Evolutionary conservation across 2,888 invertebrate species (phyloP).

Genomic region (Loripinus fragilis): DNA sequence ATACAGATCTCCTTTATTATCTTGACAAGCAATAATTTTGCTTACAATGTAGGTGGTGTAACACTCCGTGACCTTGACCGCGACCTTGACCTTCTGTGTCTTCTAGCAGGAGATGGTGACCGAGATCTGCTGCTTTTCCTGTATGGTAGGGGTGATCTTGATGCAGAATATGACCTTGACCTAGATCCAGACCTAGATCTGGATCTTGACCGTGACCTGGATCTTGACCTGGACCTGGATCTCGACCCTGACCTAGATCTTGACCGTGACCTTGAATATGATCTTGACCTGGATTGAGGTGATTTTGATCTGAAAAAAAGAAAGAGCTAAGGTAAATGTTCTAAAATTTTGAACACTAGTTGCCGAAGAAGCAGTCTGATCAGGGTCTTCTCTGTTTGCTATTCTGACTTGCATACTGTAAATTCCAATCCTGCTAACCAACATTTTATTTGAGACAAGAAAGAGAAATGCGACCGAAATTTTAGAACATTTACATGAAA

Average conservation of each 20-base stretch:
- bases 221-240: constrained; percentile 78
- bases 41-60: constrained; percentile 89
- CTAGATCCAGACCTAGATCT: constrained; percentile 79
- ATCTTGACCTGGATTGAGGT: constrained; percentile 70
- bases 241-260: constrained; percentile 84
- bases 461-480: too few species aligned
- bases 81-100: constrained; percentile 56
- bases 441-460: too few species aligned
- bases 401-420: too few species aligned
- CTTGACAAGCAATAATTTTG: too few species aligned
- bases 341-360: too few species aligned
- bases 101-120: constrained; percentile 27
- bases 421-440: too few species aligned
- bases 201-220: constrained; percentile 81
- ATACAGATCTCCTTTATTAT: not conserved
- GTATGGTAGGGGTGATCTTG: constrained; percentile 68
- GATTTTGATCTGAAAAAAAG: not conserved
- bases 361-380: too few species aligned
- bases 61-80: constrained; percentile 84
- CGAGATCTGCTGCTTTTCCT: constrained; percentile 65
- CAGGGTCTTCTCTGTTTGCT: too few species aligned
- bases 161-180: constrained; percentile 69
- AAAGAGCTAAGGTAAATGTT: not conserved
- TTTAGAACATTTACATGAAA: too few species aligned
- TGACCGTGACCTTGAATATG: constrained; percentile 83